Evolutionary conservation across 1,140 invertebrate species (phyloP).

Genomic region (Papilio glaucus): DNA sequence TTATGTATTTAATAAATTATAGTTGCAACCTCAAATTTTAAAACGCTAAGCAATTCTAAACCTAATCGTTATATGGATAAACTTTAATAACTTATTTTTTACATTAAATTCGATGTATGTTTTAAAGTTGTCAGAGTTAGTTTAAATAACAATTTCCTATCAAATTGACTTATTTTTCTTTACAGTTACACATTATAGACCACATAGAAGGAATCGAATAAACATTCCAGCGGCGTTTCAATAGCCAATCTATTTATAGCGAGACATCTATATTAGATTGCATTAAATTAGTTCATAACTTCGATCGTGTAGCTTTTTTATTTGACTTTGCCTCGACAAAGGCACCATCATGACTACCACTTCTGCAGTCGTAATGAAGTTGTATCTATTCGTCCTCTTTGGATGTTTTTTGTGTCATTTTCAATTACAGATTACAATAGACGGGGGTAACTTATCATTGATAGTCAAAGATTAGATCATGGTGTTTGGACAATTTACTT

Average conservation of each 20-base stretch:
- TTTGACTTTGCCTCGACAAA: conserved; percentile 62
- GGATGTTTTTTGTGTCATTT: conserved; percentile 57
- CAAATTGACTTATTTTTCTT: neutral
- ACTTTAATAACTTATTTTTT: too few species aligned
- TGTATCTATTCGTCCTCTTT: conserved; percentile 51
- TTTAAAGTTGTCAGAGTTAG: neutral
- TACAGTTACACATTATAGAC: conserved; percentile 11
- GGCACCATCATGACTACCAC: conserved; percentile 58
- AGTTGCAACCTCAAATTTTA: too few species aligned
- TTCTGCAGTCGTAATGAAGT: conserved; percentile 60
- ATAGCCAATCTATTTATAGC: conserved; percentile 43
- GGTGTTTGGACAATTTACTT: conserved; percentile 2
- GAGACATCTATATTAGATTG: conserved; percentile 59
- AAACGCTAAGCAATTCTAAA: too few species aligned
- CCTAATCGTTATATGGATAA: too few species aligned
- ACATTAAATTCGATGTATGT: conserved; percentile 7
- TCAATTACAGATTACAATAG: conserved; percentile 69
- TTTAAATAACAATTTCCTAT: neutral
- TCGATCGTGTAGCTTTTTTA: conserved; percentile 53
- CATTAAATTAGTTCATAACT: conserved; percentile 68
- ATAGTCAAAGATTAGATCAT: conserved; percentile 46
- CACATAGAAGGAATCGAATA: conserved; percentile 21
- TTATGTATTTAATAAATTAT: too few species aligned
- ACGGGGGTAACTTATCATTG: conserved; percentile 54
- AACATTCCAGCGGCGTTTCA: conserved; percentile 21